Evolutionary conservation across 2,888 invertebrate genomes (phyloP), one percentile per base, ranked within the genome.

Genomic region (Mechanitis mazaeus): DNA sequence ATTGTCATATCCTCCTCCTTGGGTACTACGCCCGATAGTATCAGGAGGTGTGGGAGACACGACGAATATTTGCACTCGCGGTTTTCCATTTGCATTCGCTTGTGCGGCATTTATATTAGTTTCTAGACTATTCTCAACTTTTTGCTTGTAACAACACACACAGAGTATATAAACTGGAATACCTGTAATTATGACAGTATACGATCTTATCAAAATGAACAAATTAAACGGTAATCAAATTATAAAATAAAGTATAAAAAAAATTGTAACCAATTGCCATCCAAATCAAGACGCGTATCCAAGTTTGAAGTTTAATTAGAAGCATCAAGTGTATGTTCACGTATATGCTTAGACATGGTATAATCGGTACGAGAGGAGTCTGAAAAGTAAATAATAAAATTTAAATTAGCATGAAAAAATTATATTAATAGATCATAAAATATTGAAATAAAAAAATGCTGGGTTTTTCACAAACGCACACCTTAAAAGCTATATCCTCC

Each of bases 291-390:
- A 97, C 95, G 69, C 96, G 85, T n/a, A 96, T 88, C 97, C 97
- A 97, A 0, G 97, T 97, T 67, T 92, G 89, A 0, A 81, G 72
- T 68, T 95, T 94, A 69, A 97, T 87, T 81, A 95, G 93, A 61
- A 95, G 85, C 96, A 97, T 96, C 33, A 97, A 87, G 78, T 96
- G 95, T 60, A 96, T 91, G 77, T 97, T 97, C 54, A 95, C 91
- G 70, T 96, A 91, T 67, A 96, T 94, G 75, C 96, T 96, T 54
- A 95, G 73, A 46, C 94, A 94, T 0, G 97, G 97, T 58, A 97
- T 80, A 63, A 95, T 85, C 2, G 97, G 97, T 0, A 97, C 95
- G 20, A 94, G 83, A 0, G 97, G 97, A 4, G 97, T 96, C 94
- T 96, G 84, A 59, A 80, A 84, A 54, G 20, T 9, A 54, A 38